Percentiles rank a stretch among this genome's conserved stretches.
Conservation (phyloP, 2,113 vertebrate species). For the Caranx ignobilis region DNA sequence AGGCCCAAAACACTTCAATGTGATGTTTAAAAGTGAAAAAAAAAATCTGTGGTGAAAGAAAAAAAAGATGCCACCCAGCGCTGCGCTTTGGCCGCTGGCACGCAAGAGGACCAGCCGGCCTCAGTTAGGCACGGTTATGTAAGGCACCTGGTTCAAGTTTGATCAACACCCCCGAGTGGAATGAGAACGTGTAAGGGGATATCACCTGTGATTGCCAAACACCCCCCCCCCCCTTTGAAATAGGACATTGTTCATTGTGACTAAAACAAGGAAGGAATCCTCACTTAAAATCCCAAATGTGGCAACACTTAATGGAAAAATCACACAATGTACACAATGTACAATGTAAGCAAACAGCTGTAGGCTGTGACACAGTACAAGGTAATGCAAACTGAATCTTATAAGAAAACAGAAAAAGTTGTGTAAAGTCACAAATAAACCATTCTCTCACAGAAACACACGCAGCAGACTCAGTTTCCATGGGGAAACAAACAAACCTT, state of each 20-base stretch:
- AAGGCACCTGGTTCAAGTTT: slow-evolving; percentile 65
- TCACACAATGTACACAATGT: neutral
- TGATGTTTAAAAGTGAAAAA: neutral
- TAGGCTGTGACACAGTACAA: too few relatives aligned
- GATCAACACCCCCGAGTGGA: slow-evolving; percentile 12
- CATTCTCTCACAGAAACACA: neutral
- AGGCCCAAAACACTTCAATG: neutral
- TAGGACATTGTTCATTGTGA: neutral
- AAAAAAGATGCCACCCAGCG: neutral
- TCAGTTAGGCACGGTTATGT: slow-evolving; percentile 57
- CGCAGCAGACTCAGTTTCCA: neutral
- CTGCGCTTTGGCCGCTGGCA: slow-evolving; percentile 9
- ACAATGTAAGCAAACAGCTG: neutral
- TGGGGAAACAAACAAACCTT: slow-evolving; percentile 70
- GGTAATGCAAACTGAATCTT: neutral
- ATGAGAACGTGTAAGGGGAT: slow-evolving; percentile 12
- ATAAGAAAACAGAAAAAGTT: neutral
- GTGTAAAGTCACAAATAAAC: neutral
- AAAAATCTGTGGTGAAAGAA: neutral
- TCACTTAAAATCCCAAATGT: neutral
- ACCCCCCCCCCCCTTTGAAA: neutral
- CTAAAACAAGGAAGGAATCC: neutral
- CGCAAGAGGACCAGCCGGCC: neutral
- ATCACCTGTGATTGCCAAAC: neutral
- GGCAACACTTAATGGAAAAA: too few relatives aligned